Evolutionary conservation across 2,797 vertebrate genomes (phyloP), one percentile per base, ranked within the genome.

Genomic region (Tiaroga cobitis): DNA sequence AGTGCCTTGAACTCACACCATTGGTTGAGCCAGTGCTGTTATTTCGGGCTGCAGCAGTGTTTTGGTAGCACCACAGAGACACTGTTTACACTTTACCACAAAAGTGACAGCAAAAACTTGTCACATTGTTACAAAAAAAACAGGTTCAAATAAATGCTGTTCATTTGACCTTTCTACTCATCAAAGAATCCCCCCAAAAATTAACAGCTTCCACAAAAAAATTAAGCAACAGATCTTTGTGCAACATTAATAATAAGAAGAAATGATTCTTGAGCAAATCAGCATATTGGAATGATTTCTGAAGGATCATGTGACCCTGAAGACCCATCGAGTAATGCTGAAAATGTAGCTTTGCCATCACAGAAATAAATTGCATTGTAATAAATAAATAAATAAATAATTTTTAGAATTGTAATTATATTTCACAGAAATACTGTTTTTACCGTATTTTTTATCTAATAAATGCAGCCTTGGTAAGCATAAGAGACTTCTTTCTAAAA

Each of bases 251-350:
- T 68, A 21, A 63, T 6, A 6, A 39, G 2, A 68, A 37, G 32
- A 68, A 24, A 37, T 68, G 34, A 5, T 8, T 26, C 39, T 26
- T 70, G 24, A 43, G 13, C 24, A 72, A 70, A 41, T 70, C 37
- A 15, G 68, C 24, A 70, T 15, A n/a, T 70, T 70, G 43, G 24
- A 69, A n/a, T 69, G 37, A 70, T 70, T 70, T 70, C 21, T 70
- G 37, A 26, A 43, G 24, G 13, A 16, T 72, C 11, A 43, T 72
- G 69, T 72, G 69, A 46, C 69, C 8, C 7, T 9, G 1, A 46
- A 46, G 46, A 49, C 46, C n/a, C n/a, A n/a, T 26, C 7, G 3
- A 18, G 3, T 18, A 26, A 46, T 46, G 69, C 5, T 43, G 39
- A 9, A 2, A 72, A 72, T 26, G 26, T 2, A 5, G 41, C 7